A percentile compares a stretch with the other conserved stretches of the same genome.
Conservation (phyloP, 2,888 invertebrate species). For the Meandrusa payeni region DNA sequence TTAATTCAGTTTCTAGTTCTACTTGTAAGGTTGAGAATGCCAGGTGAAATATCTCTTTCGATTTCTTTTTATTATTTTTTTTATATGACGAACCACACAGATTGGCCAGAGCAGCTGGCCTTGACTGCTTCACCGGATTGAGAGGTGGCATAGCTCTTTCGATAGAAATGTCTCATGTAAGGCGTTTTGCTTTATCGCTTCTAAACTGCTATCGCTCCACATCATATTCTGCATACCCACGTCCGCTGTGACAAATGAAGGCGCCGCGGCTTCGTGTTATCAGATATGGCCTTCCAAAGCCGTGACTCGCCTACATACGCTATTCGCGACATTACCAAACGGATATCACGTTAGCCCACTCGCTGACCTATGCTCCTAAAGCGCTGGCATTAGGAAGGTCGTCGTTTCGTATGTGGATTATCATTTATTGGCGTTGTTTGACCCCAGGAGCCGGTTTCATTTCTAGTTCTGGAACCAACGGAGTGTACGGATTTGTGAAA, state of each 20-base stretch:
- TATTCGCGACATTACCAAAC: slow-evolving; percentile 17
- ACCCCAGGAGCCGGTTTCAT: background rate
- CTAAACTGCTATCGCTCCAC: slow-evolving; percentile 13
- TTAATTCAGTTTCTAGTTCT: too few relatives aligned
- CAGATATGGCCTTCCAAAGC: slow-evolving; percentile 30
- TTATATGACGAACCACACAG: too few relatives aligned
- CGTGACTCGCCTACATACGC: slow-evolving; percentile 23
- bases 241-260: slow-evolving; percentile 48
- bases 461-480: too few relatives aligned
- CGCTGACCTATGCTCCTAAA: slow-evolving; percentile 18
- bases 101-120: too few relatives aligned
- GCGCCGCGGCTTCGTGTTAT: slow-evolving; percentile 35
- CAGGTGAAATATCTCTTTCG: too few relatives aligned
- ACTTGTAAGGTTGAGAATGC: too few relatives aligned
- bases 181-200: slow-evolving; percentile 11
- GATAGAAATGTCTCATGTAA: too few relatives aligned
- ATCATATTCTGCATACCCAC: slow-evolving; percentile 27
- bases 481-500: too few relatives aligned
- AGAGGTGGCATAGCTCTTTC: too few relatives aligned
- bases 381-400: background rate
- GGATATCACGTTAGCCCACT: slow-evolving; percentile 20
- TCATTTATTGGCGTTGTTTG: background rate
- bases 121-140: too few relatives aligned
- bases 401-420: slow-evolving; percentile 5
- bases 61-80: too few relatives aligned